Base-by-base conservation (phyloP, 1,140 invertebrate species). In the Aphelinus certus region DNA sequence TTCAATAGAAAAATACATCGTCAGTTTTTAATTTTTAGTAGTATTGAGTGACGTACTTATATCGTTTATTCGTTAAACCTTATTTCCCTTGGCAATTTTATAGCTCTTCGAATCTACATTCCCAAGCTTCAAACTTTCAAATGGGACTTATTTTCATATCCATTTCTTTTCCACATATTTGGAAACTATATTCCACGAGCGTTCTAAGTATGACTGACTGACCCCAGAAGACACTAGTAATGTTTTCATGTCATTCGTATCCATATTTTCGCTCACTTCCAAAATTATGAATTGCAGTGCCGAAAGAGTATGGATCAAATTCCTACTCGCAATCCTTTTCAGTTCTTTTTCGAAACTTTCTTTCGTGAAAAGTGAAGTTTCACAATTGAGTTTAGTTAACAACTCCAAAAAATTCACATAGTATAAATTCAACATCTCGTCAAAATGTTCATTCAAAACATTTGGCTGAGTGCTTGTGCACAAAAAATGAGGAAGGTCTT, bases 151-250 rank as follows among this genome's bases (percentile, higher is more conserved):
- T 26, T 26, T 26, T 26, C 26, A 73, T 4, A 75, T 26, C 67
- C 73, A 75, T 1, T 46, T n/a, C 2, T 68, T 75, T 47, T 75
- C 60, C 2, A 53, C 3, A 26, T n/a, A 71, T n/a, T 65, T 70
- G 0, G n/a, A 58, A 42, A 75, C 45, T 4, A 47, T 51, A 1
- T 45, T 47, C 9, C n/a, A 67, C 1, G 69, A 26, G 1, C 68
- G 53, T 3, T 75, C 73, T 1, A 70, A 2, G 42, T 49, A 76
- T 3, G 48, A 3, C 6, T 56, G 10, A 7, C 7, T 66, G 2
- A 3, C 43, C 3, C 61, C 6, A 1, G 26, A 2, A n/a, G 43
- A 3, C 3, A 76, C 9, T 3, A 76, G 26, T 3, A 6, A 4
- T 1, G 2, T 3, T 43, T 57, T 49, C 10, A 71, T 43, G 10